These are phyloP conservation scores for Cacoxenus indagator DNA, from an alignment of 2,888 invertebrate genomes.

Conservation along the genomic window DNA sequence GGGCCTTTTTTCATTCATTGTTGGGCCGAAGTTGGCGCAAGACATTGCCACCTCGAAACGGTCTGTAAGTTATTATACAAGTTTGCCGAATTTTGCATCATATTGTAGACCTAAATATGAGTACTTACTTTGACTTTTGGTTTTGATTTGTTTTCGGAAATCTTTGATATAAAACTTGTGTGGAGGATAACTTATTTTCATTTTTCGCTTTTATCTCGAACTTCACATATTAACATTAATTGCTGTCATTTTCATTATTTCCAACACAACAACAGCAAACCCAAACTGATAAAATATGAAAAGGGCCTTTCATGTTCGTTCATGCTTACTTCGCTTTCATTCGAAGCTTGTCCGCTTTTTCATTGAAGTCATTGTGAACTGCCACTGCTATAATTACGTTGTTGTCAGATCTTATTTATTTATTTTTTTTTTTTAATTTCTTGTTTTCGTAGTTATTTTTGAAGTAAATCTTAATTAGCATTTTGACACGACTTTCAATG, in stretches of 20 bases:
- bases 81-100: no score
- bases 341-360: not conserved
- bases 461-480: slow-evolving; percentile 51
- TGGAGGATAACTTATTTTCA: not conserved
- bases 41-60: no score
- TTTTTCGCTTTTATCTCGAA: not conserved
- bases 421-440: not conserved
- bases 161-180: not conserved
- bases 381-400: slow-evolving; percentile 2
- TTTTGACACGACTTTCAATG: slow-evolving; percentile 55
- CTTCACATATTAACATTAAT: not conserved
- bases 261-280: not conserved
- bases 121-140: not conserved
- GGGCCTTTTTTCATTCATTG: no score
- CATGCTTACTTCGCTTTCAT: slow-evolving; percentile 2
- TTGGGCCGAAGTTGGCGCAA: no score
- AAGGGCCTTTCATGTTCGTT: not conserved
- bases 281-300: not conserved
- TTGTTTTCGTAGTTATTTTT: not conserved
- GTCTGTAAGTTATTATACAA: no score
- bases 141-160: no score
- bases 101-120: no score
- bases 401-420: not conserved
- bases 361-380: not conserved
- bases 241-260: not conserved